phyloP scores from a whole-genome alignment of 2,113 vertebrate species.

The Ptychochromis oligacanthus region DNA sequence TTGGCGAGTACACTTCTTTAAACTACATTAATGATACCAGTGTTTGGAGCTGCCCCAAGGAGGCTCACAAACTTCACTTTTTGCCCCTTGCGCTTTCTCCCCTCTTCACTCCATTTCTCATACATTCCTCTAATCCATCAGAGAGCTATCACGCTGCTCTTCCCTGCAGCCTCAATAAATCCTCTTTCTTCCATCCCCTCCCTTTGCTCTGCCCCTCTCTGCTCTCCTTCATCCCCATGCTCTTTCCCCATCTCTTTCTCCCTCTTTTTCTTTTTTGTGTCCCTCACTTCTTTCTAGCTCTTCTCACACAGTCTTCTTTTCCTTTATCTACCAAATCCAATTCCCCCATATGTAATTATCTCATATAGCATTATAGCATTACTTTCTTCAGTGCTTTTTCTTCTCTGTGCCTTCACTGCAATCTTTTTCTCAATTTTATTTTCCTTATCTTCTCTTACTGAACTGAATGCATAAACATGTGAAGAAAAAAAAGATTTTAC shows the following conservation, averaged over 20 bases:
- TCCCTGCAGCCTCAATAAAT: constrained; percentile 74
- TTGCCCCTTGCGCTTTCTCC: constrained; percentile 23
- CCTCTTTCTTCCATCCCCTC: constrained; percentile 59
- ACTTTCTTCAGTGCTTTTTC: constrained; percentile 1
- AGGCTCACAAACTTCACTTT: constrained; percentile 66
- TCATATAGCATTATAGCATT: constrained; percentile 23
- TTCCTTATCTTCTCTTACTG: not conserved
- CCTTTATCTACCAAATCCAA: constrained; percentile 20
- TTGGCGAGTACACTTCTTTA: constrained; percentile 49
- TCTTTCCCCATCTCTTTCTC: not conserved
- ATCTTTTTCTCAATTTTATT: not conserved
- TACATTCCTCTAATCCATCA: constrained; percentile 74
- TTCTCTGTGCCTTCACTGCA: not conserved
- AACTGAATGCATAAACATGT: not conserved
- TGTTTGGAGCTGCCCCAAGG: constrained; percentile 69
- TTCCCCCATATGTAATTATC: constrained; percentile 38
- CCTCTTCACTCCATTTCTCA: constrained; percentile 60
- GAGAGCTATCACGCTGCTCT: constrained; percentile 65
- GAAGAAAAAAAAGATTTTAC: not conserved
- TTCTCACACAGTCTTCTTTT: not conserved
- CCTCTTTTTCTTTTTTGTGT: constrained; percentile 20
- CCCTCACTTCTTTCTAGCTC: not conserved
- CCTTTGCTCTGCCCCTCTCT: constrained; percentile 14
- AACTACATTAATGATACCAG: constrained; percentile 67
- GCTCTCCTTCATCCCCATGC: constrained; percentile 25